Evolutionary conservation across 2,888 invertebrate species (phyloP).

Genomic region (Dasypogon diadema): DNA sequence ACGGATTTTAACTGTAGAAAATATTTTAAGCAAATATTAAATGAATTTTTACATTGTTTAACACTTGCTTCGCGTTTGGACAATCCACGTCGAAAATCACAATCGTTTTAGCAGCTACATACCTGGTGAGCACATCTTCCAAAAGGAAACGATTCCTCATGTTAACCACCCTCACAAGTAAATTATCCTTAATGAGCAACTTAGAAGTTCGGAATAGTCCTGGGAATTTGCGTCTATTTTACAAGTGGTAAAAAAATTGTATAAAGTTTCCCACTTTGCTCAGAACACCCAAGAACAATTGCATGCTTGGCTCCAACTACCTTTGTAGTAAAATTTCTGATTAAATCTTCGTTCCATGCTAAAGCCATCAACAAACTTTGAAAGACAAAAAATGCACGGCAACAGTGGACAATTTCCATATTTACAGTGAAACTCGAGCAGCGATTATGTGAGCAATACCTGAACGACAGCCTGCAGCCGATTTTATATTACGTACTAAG

Average conservation of each 20-base stretch:
- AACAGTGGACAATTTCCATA: neutral
- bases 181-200: neutral
- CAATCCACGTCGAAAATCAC: constrained; percentile 29
- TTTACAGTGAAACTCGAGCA: neutral
- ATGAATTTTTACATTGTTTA: constrained; percentile 13
- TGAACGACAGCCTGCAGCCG: neutral
- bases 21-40: too few species aligned
- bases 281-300: constrained; percentile 60
- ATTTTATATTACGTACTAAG: constrained; percentile 2
- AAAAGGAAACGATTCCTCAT: neutral
- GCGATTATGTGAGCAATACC: neutral
- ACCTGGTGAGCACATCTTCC: neutral
- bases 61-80: neutral
- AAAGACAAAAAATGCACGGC: neutral
- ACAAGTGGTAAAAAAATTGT: too few species aligned
- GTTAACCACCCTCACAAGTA: constrained; percentile 11
- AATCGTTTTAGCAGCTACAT: constrained; percentile 7
- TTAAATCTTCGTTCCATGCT: constrained; percentile 52
- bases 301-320: constrained; percentile 59
- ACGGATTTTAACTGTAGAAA: constrained; percentile 49
- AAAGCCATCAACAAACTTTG: neutral
- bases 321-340: constrained; percentile 59
- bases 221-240: too few species aligned
- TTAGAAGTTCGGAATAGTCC: neutral
- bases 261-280: constrained; percentile 60